A percentile compares a stretch with the other conserved stretches of the same genome.
These are phyloP conservation scores for Bathynomus jamesi DNA, from an alignment of 1,140 invertebrate genomes.

Conservation along the genomic window DNA sequence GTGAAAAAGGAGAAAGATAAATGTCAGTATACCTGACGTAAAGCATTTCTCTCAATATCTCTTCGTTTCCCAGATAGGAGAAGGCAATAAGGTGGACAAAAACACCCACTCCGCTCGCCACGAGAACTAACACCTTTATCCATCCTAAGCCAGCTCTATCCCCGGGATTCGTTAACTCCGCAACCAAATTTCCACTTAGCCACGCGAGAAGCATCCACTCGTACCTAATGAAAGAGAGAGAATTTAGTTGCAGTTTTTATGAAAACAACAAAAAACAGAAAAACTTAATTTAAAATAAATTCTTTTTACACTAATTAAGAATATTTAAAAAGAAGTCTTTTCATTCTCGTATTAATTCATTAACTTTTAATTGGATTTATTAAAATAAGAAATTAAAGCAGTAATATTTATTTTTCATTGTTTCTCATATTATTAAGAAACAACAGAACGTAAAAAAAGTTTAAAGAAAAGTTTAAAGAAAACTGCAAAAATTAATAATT, in stretches of 20 bases:
- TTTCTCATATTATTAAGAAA: no score
- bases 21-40: constrained; percentile 25
- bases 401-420: no score
- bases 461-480: no score
- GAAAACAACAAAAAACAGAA: constrained; percentile 3
- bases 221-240: constrained; percentile 71
- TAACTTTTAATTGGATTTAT: no score
- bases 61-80: constrained; percentile 36
- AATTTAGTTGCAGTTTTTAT: no score
- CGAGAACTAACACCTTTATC: constrained; percentile 62
- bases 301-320: no score
- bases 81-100: constrained; percentile 76
- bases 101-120: constrained; percentile 87
- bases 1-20: not conserved
- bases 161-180: constrained; percentile 92
- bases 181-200: constrained; percentile 88
- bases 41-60: constrained; percentile 23
- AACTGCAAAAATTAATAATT: no score
- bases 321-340: no score
- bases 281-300: no score
- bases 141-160: constrained; percentile 87
- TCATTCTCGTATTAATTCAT: no score
- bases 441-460: no score
- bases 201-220: constrained; percentile 93
- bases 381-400: no score